A percentile compares a stretch with the other conserved stretches of the same genome.
phyloP scores from a whole-genome alignment of 53 echinoderm and acorn worm genomes.

The Stichopus horrens region DNA sequence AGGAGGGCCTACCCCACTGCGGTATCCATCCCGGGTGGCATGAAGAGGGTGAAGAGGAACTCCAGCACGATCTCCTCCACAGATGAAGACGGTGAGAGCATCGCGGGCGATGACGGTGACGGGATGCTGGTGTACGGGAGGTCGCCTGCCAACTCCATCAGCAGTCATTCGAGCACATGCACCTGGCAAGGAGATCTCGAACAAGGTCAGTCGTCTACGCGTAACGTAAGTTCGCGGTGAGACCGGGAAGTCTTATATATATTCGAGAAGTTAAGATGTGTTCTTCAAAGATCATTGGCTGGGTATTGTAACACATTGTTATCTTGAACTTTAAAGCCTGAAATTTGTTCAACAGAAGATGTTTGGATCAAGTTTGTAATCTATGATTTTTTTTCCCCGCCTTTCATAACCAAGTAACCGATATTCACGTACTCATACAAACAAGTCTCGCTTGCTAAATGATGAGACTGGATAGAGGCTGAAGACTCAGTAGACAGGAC shows the following conservation, averaged over 20 bases:
- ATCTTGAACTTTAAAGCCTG: background rate
- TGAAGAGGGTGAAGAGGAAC: slow-evolving; percentile 92
- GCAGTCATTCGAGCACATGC: slow-evolving; percentile 93
- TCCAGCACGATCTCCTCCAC: slow-evolving; percentile 93
- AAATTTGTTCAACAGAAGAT: background rate
- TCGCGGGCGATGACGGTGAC: slow-evolving; percentile 81
- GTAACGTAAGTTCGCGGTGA: background rate
- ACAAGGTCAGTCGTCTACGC: slow-evolving; percentile 59
- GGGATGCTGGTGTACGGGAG: slow-evolving; percentile 73
- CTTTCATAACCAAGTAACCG: no score
- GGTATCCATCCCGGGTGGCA: slow-evolving; percentile 56
- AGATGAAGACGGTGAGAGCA: slow-evolving; percentile 91
- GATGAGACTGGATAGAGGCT: no score
- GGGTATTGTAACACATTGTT: background rate
- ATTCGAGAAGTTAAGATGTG: background rate
- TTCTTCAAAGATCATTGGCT: background rate
- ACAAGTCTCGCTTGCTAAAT: no score
- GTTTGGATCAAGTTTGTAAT: no score
- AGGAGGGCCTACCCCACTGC: slow-evolving; percentile 57
- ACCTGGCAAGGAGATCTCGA: slow-evolving; percentile 97
- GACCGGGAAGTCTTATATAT: background rate
- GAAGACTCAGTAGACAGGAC: no score
- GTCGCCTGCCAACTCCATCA: slow-evolving; percentile 90
- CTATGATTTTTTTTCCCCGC: no score
- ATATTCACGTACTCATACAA: no score